Conservation (phyloP, 2,888 invertebrate species). For the Rosalia funebris region DNA sequence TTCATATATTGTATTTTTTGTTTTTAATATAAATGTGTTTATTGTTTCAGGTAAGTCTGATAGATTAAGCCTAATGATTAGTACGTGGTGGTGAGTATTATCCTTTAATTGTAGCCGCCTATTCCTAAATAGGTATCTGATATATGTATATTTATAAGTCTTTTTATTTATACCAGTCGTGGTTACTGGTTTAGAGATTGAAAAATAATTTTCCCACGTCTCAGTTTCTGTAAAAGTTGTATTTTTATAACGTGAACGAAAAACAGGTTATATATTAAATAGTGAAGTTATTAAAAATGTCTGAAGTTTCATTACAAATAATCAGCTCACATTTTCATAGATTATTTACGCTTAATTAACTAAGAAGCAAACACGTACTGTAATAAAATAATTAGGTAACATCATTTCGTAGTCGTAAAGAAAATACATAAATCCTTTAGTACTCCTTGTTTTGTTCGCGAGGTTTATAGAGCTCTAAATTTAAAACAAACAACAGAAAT, state of each 20-base stretch:
- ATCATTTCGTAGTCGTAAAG: conserved; percentile 17
- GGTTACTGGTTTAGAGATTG: neutral
- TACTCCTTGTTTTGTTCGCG: conserved; percentile 13
- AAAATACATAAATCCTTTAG: conserved; percentile 20
- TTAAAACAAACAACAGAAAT: conserved; percentile 16
- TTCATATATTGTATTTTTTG: too few relatives aligned
- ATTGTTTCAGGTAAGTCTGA: neutral
- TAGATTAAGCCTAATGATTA: neutral
- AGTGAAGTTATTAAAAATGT: too few relatives aligned
- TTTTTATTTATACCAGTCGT: neutral
- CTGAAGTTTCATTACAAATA: too few relatives aligned
- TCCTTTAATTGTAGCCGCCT: neutral
- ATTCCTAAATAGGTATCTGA: neutral
- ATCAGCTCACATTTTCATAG: too few relatives aligned
- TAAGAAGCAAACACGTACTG: neutral
- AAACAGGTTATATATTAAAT: too few relatives aligned
- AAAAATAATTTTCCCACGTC: neutral
- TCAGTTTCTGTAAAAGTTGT: neutral
- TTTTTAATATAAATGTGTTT: too few relatives aligned
- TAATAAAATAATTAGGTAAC: conserved; percentile 22
- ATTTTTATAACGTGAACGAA: too few relatives aligned
- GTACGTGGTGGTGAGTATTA: neutral
- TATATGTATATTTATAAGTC: neutral
- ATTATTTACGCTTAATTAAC: too few relatives aligned
- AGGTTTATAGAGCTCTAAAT: conserved; percentile 16